phyloP scores from a whole-genome alignment of 2,797 vertebrate species.

The Lithobates sylvaticus region DNA sequence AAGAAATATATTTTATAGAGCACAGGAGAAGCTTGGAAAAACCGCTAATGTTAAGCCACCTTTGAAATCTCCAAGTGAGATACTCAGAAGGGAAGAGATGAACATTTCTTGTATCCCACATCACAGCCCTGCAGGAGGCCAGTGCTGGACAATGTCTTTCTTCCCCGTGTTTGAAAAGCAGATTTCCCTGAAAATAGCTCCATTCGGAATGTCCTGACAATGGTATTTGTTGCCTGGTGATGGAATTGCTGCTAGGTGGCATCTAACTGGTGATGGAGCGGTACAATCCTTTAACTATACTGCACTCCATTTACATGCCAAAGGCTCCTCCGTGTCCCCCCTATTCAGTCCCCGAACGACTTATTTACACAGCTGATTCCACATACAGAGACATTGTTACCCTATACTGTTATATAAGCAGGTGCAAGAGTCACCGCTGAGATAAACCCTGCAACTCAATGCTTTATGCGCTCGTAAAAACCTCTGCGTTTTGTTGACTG shows the following conservation, averaged over 20 bases:
- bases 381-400: constrained; percentile 28
- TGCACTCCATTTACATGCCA: constrained; percentile 28
- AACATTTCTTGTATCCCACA: background rate
- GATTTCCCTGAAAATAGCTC: constrained; percentile 11
- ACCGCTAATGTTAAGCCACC: no score
- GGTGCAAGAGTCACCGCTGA: constrained; percentile 15
- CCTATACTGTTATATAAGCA: constrained; percentile 31
- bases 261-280: background rate
- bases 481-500: background rate
- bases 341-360: constrained; percentile 13
- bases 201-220: background rate
- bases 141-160: background rate
- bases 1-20: no score
- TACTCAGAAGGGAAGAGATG: no score
- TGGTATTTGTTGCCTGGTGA: constrained; percentile 25
- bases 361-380: constrained; percentile 51
- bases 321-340: background rate
- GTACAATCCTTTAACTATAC: constrained; percentile 11
- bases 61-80: no score
- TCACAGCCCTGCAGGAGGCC: background rate
- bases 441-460: background rate
- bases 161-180: constrained; percentile 15
- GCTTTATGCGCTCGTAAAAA: background rate
- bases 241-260: constrained; percentile 28
- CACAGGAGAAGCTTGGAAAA: no score